Percentiles rank a stretch among this genome's conserved stretches.
phyloP scores from a whole-genome alignment of 2,797 vertebrate genomes.

The Crocidura indochinensis region DNA sequence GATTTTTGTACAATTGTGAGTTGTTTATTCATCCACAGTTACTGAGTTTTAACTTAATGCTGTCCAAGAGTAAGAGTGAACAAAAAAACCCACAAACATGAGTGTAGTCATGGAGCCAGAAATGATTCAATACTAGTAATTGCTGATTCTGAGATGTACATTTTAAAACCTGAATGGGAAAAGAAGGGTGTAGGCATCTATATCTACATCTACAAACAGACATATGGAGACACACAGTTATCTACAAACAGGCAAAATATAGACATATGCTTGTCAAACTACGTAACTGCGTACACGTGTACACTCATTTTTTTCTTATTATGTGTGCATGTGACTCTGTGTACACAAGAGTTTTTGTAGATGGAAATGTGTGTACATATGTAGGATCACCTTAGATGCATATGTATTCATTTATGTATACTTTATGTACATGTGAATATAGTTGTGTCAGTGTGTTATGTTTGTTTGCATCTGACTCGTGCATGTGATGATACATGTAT shows the following conservation, averaged over 20 bases:
- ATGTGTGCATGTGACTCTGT: background rate
- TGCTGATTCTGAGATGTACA: background rate
- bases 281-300: accelerated
- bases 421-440: too few species aligned
- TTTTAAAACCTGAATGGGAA: too few species aligned
- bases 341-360: background rate
- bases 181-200: too few species aligned
- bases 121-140: background rate
- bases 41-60: too few species aligned
- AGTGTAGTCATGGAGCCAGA: background rate
- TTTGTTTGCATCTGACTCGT: too few species aligned
- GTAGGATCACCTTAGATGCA: background rate
- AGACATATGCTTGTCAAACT: background rate
- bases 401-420: too few species aligned
- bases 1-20: background rate
- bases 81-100: background rate
- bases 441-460: too few species aligned
- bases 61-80: background rate
- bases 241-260: background rate
- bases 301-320: too few species aligned
- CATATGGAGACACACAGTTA: background rate
- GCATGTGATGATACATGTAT: background rate
- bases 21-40: background rate
- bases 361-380: too few species aligned
- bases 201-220: too few species aligned